A percentile compares a stretch with the other conserved stretches of the same genome.
These are phyloP conservation scores for Bombus confusus DNA, from an alignment of 1,140 invertebrate genomes.

Conservation along the genomic window DNA sequence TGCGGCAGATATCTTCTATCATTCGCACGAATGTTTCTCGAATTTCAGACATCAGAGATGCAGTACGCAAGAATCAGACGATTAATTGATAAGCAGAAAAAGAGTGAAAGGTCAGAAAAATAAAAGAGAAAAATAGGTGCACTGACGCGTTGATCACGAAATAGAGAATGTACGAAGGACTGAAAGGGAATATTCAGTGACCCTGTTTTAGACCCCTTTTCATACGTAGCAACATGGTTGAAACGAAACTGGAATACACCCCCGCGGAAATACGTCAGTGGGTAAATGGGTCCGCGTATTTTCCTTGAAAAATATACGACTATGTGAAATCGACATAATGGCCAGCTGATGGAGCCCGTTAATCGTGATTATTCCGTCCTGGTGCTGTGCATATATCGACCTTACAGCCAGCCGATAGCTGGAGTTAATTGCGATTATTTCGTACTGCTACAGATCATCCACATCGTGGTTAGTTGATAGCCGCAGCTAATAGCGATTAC, in stretches of 20 bases:
- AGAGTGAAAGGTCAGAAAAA: not conserved
- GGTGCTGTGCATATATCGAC: not conserved
- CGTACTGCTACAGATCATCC: conserved; percentile 29
- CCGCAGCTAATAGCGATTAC: conserved; percentile 39
- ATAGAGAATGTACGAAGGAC: conserved; percentile 5
- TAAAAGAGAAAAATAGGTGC: not conserved
- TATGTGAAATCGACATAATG: conserved; percentile 1
- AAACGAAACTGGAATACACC: conserved; percentile 24
- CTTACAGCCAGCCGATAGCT: not conserved
- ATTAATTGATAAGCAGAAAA: not conserved
- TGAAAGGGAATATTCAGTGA: conserved; percentile 42
- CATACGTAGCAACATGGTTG: conserved; percentile 9
- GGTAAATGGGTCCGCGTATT: conserved; percentile 13
- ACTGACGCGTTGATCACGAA: conserved; percentile 17
- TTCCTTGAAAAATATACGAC: conserved; percentile 3
- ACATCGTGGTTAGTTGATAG: conserved; percentile 5
- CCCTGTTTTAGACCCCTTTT: conserved; percentile 27
- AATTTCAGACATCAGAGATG: no score
- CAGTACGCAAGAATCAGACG: no score
- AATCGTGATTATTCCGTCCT: conserved; percentile 34
- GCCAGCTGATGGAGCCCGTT: not conserved
- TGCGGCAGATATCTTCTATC: no score
- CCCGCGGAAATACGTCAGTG: conserved; percentile 15
- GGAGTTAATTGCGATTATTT: conserved; percentile 35
- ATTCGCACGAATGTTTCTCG: no score